phyloP scores from a whole-genome alignment of 2,888 invertebrate species.

The Eurytoma adleriae region DNA sequence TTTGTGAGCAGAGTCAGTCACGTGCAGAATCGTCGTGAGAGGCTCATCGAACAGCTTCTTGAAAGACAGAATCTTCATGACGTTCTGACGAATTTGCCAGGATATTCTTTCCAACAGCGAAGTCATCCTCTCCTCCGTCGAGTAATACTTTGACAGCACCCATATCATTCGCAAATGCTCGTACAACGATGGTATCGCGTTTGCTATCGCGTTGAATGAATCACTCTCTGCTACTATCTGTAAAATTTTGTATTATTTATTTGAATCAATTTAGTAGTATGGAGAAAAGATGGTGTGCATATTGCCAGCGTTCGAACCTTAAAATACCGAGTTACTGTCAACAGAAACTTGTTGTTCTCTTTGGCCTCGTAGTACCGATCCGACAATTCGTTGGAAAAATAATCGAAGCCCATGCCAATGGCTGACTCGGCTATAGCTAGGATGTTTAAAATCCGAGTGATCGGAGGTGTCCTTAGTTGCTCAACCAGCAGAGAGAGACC shows the following conservation, averaged over 20 bases:
- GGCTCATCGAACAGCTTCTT: slow-evolving; percentile 83
- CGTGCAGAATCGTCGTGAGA: slow-evolving; percentile 78
- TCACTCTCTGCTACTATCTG: slow-evolving; percentile 84
- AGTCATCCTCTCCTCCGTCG: slow-evolving; percentile 91
- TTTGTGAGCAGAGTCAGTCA: slow-evolving; percentile 80
- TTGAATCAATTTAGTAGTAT: neutral
- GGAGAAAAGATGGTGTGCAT: neutral
- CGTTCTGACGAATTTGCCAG: slow-evolving; percentile 87
- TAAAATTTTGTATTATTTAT: slow-evolving; percentile 58
- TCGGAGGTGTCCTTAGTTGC: slow-evolving; percentile 86
- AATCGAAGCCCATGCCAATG: slow-evolving; percentile 80
- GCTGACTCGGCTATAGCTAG: slow-evolving; percentile 79
- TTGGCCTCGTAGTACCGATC: slow-evolving; percentile 84
- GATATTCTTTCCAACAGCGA: slow-evolving; percentile 89
- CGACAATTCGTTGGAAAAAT: slow-evolving; percentile 80
- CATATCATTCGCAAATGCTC: slow-evolving; percentile 93
- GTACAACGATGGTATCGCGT: slow-evolving; percentile 87
- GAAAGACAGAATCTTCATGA: slow-evolving; percentile 83
- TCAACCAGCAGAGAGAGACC: slow-evolving; percentile 88
- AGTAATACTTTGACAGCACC: slow-evolving; percentile 92
- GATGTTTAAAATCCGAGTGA: slow-evolving; percentile 80
- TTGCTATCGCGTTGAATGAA: slow-evolving; percentile 84
- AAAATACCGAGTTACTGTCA: slow-evolving; percentile 85
- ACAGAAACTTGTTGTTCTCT: slow-evolving; percentile 88
- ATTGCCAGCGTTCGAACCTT: slow-evolving; percentile 74